Evolutionary conservation across 2,888 invertebrate genomes (phyloP).

Genomic region (Bibio marci): DNA sequence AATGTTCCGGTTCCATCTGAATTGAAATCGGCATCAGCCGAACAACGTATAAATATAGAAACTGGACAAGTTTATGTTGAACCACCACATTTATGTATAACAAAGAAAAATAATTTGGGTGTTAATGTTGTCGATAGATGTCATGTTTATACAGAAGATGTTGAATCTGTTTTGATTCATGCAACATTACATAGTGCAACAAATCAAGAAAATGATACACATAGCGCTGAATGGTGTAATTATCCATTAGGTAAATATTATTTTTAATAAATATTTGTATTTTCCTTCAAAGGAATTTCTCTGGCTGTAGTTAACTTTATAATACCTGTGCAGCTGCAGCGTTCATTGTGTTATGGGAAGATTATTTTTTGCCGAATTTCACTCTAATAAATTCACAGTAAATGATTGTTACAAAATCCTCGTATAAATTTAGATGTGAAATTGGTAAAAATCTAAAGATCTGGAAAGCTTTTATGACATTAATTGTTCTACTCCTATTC

Average conservation of each 20-base stretch:
- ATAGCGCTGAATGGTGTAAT: slow-evolving; percentile 41
- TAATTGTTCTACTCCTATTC: no score
- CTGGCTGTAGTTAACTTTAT: no score
- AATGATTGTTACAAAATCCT: slow-evolving; percentile 1
- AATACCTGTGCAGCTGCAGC: no score
- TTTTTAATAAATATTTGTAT: slow-evolving; percentile 11
- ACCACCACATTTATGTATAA: slow-evolving; percentile 43
- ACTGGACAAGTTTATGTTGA: slow-evolving; percentile 19
- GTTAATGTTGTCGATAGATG: slow-evolving; percentile 28
- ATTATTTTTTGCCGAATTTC: slow-evolving; percentile 1
- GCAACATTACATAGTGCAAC: slow-evolving; percentile 35
- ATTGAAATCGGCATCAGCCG: slow-evolving; percentile 21
- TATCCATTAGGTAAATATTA: slow-evolving; percentile 44
- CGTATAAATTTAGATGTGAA: no score
- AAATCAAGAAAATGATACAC: slow-evolving; percentile 24
- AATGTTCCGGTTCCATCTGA: slow-evolving; percentile 16
- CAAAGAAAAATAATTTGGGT: slow-evolving; percentile 12
- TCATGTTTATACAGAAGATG: slow-evolving; percentile 41
- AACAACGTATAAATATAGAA: slow-evolving; percentile 10
- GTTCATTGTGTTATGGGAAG: neutral
- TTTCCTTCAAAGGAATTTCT: neutral
- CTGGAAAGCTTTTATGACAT: no score
- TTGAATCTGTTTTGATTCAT: slow-evolving; percentile 33
- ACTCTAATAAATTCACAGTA: neutral
- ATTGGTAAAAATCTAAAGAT: no score